phyloP scores from a whole-genome alignment of 1,140 invertebrate genomes.

The Brachionus sp. region DNA sequence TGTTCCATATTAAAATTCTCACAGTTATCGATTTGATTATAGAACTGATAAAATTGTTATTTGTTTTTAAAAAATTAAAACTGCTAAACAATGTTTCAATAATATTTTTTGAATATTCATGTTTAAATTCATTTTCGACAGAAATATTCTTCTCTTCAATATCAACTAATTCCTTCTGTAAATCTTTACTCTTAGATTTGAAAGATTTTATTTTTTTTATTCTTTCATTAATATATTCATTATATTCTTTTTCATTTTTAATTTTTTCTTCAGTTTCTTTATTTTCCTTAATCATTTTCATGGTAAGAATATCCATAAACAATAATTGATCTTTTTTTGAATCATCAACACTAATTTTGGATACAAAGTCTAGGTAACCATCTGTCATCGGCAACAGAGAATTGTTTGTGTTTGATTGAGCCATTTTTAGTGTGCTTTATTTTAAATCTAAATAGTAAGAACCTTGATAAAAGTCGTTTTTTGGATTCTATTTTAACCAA shows the following conservation, averaged over 20 bases:
- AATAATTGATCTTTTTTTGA: not conserved
- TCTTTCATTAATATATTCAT: not conserved
- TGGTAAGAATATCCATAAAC: not conserved
- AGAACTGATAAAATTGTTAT: not conserved
- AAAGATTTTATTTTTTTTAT: not conserved
- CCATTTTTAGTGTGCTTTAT: too few species aligned
- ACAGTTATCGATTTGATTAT: not conserved
- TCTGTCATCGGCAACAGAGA: too few species aligned
- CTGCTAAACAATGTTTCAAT: not conserved
- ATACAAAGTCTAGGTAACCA: not conserved
- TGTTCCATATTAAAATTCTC: not conserved
- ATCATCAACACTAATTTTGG: not conserved
- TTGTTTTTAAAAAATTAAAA: not conserved
- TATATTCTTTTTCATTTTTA: not conserved
- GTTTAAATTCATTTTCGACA: not conserved
- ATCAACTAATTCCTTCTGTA: not conserved
- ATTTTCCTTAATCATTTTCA: not conserved
- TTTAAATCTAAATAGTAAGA: too few species aligned
- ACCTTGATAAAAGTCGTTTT: too few species aligned
- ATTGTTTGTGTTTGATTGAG: too few species aligned
- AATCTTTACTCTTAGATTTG: not conserved
- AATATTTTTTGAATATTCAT: not conserved
- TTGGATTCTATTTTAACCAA: too few species aligned
- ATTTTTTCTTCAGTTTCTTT: not conserved
- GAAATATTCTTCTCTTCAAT: not conserved